Percentiles rank a stretch among this genome's conserved stretches.
Conservation (phyloP, 2,113 vertebrate genomes). For the Mionectes macconnelli region DNA sequence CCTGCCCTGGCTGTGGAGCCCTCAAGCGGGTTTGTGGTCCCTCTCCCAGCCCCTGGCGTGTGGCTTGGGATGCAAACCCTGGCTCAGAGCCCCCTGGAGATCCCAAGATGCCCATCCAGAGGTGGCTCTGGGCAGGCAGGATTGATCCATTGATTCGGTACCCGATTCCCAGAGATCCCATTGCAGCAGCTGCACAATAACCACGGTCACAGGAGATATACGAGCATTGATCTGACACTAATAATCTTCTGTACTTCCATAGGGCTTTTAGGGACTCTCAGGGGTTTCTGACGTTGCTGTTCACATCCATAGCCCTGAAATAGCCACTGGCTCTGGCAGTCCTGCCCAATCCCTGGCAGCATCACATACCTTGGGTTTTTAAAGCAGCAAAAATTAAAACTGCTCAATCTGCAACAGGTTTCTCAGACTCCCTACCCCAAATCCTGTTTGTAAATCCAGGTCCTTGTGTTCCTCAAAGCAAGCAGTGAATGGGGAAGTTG, state of each 20-base stretch:
- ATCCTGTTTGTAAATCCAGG: constrained; percentile 40
- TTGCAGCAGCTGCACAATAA: neutral
- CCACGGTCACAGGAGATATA: rapidly evolving
- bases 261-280: neutral
- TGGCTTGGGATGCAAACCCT: neutral
- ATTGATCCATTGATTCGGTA: neutral
- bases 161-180: rapidly evolving
- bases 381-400: constrained; percentile 33
- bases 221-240: neutral
- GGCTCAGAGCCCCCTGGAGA: neutral
- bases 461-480: constrained; percentile 22
- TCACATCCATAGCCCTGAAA: neutral
- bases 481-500: constrained; percentile 79
- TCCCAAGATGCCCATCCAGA: neutral
- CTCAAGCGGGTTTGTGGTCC: rapidly evolving
- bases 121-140: rapidly evolving
- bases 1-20: rapidly evolving
- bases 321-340: rapidly evolving
- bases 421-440: constrained; percentile 17
- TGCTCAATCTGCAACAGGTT: constrained; percentile 34
- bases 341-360: neutral
- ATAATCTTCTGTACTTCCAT: neutral
- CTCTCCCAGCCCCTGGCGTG: rapidly evolving
- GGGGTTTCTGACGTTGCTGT: neutral
- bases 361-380: rapidly evolving